Evolutionary conservation across 2,113 vertebrate genomes (phyloP).

Genomic region (Damaliscus lunatus): DNA sequence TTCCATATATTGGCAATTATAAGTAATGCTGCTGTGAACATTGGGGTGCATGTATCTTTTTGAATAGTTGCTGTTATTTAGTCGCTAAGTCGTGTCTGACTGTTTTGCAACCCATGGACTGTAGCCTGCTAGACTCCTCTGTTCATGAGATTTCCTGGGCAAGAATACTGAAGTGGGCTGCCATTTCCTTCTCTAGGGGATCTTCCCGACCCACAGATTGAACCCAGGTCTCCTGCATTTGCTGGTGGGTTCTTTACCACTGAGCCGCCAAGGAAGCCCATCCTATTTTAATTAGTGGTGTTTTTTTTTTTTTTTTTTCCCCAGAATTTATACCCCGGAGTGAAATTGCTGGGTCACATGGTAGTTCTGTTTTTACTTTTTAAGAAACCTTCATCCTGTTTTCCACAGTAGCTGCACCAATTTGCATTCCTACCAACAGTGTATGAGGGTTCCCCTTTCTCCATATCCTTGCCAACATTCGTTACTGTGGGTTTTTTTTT

Average conservation of each 20-base stretch:
- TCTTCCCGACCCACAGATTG: not conserved
- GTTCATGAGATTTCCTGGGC: not conserved
- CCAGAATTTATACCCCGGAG: not conserved
- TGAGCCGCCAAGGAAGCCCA: not conserved
- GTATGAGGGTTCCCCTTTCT: not conserved
- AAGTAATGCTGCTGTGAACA: not conserved
- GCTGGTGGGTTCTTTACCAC: not conserved
- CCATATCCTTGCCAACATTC: not conserved
- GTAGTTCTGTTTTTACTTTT: not conserved
- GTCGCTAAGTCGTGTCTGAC: rapidly evolving
- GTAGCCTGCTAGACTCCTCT: not conserved
- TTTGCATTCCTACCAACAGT: not conserved
- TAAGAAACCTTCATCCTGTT: not conserved
- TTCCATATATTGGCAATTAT: not conserved
- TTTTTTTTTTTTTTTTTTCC: not conserved
- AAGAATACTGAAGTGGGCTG: not conserved
- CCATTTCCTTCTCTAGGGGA: not conserved
- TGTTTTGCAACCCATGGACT: not conserved
- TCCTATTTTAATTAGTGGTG: not conserved
- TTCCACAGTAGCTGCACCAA: not conserved
- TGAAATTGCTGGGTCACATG: not conserved
- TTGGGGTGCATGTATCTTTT: not conserved
- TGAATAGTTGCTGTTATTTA: not conserved
- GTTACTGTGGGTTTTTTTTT: not conserved
- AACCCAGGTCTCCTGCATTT: not conserved